Conservation (phyloP, 2,888 invertebrate genomes). For the Lycia hirtaria region DNA sequence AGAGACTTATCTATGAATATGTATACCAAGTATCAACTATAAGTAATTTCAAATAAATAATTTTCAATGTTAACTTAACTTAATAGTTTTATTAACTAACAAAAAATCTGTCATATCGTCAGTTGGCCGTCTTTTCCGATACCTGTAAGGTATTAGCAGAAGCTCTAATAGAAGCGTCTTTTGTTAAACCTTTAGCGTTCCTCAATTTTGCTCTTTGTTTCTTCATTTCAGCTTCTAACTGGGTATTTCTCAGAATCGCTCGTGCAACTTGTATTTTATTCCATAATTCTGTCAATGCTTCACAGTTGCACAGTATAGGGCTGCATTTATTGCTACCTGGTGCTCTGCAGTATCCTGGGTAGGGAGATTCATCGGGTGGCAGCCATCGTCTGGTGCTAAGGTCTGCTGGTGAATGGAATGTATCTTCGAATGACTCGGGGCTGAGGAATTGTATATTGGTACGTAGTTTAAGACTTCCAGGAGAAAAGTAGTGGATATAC, state of each 20-base stretch:
- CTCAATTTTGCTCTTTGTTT: neutral
- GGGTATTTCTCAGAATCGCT: neutral
- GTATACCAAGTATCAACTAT: too few relatives aligned
- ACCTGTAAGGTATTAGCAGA: too few relatives aligned
- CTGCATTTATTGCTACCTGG: slow-evolving; percentile 63
- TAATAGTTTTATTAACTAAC: too few relatives aligned
- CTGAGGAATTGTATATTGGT: slow-evolving; percentile 46
- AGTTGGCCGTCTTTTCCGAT: too few relatives aligned
- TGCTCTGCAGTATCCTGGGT: slow-evolving; percentile 73
- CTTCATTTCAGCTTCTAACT: neutral
- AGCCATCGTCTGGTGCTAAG: slow-evolving; percentile 62
- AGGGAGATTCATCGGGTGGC: slow-evolving; percentile 63
- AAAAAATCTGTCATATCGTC: too few relatives aligned
- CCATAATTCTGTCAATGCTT: slow-evolving; percentile 60
- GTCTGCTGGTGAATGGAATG: slow-evolving; percentile 12
- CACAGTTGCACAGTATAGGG: slow-evolving; percentile 68
- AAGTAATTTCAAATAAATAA: too few relatives aligned
- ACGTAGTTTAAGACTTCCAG: slow-evolving; percentile 60
- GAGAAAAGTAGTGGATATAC: slow-evolving; percentile 62
- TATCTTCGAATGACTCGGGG: slow-evolving; percentile 40
- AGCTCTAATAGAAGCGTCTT: too few relatives aligned
- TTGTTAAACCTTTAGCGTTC: too few relatives aligned
- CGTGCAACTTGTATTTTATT: slow-evolving; percentile 34
- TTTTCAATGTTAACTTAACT: too few relatives aligned
- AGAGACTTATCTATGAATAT: too few relatives aligned